These are phyloP conservation scores for Thymelicus sylvestris DNA, from an alignment of 2,888 invertebrate genomes.

Conservation along the genomic window DNA sequence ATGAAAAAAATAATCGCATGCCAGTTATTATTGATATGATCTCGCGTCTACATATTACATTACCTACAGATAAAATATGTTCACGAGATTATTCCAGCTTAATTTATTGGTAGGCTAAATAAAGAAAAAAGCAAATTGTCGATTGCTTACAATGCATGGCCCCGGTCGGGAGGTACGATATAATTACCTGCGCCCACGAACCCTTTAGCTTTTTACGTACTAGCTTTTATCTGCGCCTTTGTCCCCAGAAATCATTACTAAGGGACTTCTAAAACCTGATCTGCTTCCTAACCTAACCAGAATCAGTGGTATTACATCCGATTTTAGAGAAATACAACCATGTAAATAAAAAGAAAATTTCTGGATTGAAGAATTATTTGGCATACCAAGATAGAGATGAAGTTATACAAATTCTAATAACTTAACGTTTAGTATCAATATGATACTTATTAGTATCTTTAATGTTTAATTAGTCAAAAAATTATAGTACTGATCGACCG, in stretches of 20 bases:
- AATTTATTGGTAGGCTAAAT: constrained; percentile 39
- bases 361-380: too few relatives aligned
- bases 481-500: too few relatives aligned
- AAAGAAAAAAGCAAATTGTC: constrained; percentile 35
- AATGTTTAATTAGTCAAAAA: too few relatives aligned
- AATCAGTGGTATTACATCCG: too few relatives aligned
- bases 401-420: too few relatives aligned
- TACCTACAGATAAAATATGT: constrained; percentile 40
- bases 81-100: constrained; percentile 41
- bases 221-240: not conserved
- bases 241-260: not conserved
- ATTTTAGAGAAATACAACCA: too few relatives aligned
- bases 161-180: constrained; percentile 28
- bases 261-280: too few relatives aligned
- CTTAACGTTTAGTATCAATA: too few relatives aligned
- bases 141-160: constrained; percentile 37
- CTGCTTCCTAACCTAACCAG: too few relatives aligned
- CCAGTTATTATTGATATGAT: constrained; percentile 36
- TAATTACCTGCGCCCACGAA: constrained; percentile 37
- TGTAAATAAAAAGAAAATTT: too few relatives aligned
- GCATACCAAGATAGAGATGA: too few relatives aligned
- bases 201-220: constrained; percentile 31
- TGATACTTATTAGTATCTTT: too few relatives aligned
- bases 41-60: constrained; percentile 38
- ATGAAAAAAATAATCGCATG: constrained; percentile 19